These are phyloP conservation scores for Machimus rusticus DNA, from an alignment of 2,888 invertebrate genomes.

Conservation along the genomic window DNA sequence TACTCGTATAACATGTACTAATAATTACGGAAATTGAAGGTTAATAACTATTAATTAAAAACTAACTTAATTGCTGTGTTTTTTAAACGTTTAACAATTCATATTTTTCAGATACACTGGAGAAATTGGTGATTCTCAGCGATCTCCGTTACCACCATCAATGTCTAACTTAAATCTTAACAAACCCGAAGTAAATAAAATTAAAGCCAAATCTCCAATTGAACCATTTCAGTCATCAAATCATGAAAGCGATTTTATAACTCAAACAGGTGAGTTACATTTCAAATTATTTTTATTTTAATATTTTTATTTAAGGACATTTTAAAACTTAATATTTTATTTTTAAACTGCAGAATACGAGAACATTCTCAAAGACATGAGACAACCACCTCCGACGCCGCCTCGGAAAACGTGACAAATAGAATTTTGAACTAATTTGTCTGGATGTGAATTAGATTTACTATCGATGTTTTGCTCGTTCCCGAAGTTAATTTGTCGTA, in stretches of 20 bases:
- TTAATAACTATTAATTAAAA: not conserved
- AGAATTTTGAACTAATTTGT: constrained; percentile 54
- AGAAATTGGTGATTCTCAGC: constrained; percentile 62
- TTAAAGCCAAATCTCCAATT: constrained; percentile 47
- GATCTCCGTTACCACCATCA: constrained; percentile 63
- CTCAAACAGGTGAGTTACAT: constrained; percentile 54
- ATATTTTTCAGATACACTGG: constrained; percentile 58
- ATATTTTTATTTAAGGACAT: not conserved
- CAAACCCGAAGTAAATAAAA: constrained; percentile 53
- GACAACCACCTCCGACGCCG: constrained; percentile 61
- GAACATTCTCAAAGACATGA: constrained; percentile 64
- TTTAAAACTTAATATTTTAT: no score
- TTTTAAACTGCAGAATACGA: constrained; percentile 57
- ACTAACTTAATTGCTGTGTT: not conserved
- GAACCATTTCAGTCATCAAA: constrained; percentile 42
- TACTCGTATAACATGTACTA: not conserved
- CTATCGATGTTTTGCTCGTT: constrained; percentile 7
- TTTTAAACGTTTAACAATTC: not conserved
- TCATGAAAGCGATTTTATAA: constrained; percentile 50
- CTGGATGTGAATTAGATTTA: not conserved
- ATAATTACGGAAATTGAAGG: not conserved
- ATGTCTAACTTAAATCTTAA: constrained; percentile 62
- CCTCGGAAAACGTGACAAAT: constrained; percentile 64
- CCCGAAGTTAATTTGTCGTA: constrained; percentile 11
- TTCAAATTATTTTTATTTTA: not conserved